Evolutionary conservation across 2,888 invertebrate species (phyloP), one percentile per base, ranked within the genome.

Genomic region (Trachelus stipa): DNA sequence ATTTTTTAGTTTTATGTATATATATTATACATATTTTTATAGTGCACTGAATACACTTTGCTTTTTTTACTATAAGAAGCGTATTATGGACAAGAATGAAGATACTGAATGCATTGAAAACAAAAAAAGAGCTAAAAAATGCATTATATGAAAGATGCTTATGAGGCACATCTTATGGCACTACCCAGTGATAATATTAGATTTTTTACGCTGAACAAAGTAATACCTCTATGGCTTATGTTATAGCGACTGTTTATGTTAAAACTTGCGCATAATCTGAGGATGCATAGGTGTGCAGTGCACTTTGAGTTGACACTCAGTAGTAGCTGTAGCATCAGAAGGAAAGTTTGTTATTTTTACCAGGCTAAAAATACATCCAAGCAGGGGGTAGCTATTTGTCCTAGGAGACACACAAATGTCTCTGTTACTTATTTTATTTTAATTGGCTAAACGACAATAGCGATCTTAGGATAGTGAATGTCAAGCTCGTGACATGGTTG

Each of bases 341-440:
- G 31, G 71, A 71, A 34, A 71, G 40, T 34, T 78, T 75, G 75
- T 71, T 78, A 78, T 76, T 78, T 77, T 75, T 76, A 73, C 69
- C 75, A 35, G 73, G 37, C 75, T 68, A 69, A 78, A 78, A 78
- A 78, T 78, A 76, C 35, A 78, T 78, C 75, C 34, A 78, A 78
- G 78, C 75, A 78, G 75, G 75, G 75, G 78, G 75, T 78, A 76
- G 34, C 11, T 69, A 31, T 71, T 33, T 71, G 31, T 34, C 71
- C 71, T 71, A 30, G 9, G 71, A 71, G 31, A 23, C 71, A 71
- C 11, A 31, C 71, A 34, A 68, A 74, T 30, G 15, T 37, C 71
- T 34, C 71, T 71, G 34, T 71, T 33, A 71, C 68, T 73, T 56
- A 56, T 56, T 56, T 56, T 56, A 71, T 34, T 71, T 71, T 71